These are phyloP conservation scores for Synergus gifuensis DNA, from an alignment of 2,888 invertebrate species.

Conservation along the genomic window DNA sequence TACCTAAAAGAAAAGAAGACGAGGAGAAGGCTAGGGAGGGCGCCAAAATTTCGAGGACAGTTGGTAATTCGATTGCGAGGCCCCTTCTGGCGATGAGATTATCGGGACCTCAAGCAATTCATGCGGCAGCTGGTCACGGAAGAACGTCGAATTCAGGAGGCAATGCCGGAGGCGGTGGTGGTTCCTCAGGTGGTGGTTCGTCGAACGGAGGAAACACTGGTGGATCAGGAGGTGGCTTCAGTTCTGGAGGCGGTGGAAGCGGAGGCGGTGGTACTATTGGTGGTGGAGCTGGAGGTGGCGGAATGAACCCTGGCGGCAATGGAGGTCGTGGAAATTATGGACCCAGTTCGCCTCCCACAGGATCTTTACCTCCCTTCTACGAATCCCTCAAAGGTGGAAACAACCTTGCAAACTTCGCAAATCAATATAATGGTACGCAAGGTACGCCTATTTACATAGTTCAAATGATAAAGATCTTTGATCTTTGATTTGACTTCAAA, in stretches of 20 bases:
- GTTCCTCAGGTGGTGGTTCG: constrained; percentile 72
- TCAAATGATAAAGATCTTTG: background rate
- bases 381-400: constrained; percentile 91
- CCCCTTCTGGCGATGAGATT: constrained; percentile 74
- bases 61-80: constrained; percentile 73
- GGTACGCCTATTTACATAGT: background rate
- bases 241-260: constrained; percentile 79
- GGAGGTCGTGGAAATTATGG: constrained; percentile 90
- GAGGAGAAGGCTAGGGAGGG: constrained; percentile 80
- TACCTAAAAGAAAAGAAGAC: constrained; percentile 88
- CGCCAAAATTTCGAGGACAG: constrained; percentile 70
- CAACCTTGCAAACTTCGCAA: constrained; percentile 82
- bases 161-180: constrained; percentile 68
- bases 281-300: constrained; percentile 85
- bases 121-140: constrained; percentile 88
- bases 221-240: constrained; percentile 80
- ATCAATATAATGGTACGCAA: constrained; percentile 80
- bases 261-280: constrained; percentile 81
- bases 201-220: constrained; percentile 75
- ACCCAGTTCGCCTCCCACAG: constrained; percentile 92
- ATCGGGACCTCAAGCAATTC: constrained; percentile 70
- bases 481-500: background rate
- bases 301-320: constrained; percentile 88
- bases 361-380: constrained; percentile 93
- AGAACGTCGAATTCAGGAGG: constrained; percentile 80